phyloP scores from a whole-genome alignment of 2,113 vertebrate genomes.

The Malaclemys terrapin region DNA sequence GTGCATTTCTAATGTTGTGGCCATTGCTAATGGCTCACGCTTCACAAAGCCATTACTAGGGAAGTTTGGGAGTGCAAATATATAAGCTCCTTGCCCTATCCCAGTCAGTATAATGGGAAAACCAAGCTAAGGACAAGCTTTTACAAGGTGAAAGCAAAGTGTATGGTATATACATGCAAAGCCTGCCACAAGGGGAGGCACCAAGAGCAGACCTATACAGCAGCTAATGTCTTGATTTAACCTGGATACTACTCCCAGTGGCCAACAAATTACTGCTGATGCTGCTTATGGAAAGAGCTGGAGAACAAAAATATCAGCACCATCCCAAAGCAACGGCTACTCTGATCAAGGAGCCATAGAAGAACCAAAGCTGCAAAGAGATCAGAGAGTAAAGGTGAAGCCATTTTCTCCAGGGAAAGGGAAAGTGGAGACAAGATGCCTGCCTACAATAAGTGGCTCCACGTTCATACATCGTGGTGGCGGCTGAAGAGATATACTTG shows the following conservation, averaged over 20 bases:
- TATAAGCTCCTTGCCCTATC: not conserved
- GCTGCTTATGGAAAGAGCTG: not conserved
- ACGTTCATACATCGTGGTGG: not conserved
- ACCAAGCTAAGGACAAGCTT: not conserved
- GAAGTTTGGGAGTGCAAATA: not conserved
- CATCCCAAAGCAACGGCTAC: not conserved
- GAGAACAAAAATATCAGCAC: not conserved
- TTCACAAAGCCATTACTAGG: not conserved
- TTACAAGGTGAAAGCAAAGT: not conserved
- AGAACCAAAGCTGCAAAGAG: not conserved
- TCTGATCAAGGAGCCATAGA: not conserved
- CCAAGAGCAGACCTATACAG: not conserved
- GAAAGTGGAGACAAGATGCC: not conserved
- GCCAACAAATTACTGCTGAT: not conserved
- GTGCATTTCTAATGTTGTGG: not conserved
- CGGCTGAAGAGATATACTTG: not conserved
- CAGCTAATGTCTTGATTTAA: not conserved
- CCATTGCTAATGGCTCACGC: not conserved
- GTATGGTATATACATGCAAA: rapidly evolving
- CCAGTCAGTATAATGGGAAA: not conserved
- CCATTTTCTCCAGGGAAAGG: not conserved
- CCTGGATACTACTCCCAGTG: not conserved
- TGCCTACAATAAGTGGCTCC: not conserved
- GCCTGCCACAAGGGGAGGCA: rapidly evolving
- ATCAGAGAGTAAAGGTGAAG: not conserved